Conservation (phyloP, 1,140 invertebrate species). For the Bombyx mandarina region DNA sequence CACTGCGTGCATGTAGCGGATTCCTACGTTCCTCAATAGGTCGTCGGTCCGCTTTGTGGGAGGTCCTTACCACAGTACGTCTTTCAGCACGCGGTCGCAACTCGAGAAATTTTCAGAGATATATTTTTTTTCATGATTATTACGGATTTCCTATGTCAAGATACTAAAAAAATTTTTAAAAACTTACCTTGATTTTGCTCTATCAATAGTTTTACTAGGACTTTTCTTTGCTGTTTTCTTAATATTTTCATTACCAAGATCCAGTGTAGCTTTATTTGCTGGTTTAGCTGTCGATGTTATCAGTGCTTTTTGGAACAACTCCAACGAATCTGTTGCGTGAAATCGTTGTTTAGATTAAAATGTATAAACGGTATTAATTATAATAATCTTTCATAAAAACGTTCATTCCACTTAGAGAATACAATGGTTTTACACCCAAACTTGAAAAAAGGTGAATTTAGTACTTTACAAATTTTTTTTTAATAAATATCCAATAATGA, state of each 20-base stretch:
- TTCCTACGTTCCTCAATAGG: too few species aligned
- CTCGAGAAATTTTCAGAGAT: too few species aligned
- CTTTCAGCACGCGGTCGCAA: too few species aligned
- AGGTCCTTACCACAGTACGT: too few species aligned
- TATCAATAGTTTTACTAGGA: slow-evolving; percentile 46
- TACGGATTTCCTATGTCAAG: too few species aligned
- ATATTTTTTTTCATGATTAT: too few species aligned
- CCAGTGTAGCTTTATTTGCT: slow-evolving; percentile 13
- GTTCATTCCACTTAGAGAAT: not conserved
- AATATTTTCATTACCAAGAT: slow-evolving; percentile 21
- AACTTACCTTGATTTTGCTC: slow-evolving; percentile 60
- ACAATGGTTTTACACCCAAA: not conserved
- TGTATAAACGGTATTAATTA: not conserved
- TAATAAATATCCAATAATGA: too few species aligned
- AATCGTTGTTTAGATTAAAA: not conserved
- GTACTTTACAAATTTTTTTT: too few species aligned
- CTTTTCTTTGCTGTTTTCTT: slow-evolving; percentile 42
- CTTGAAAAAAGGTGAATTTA: too few species aligned
- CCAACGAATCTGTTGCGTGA: slow-evolving; percentile 60
- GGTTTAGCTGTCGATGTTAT: slow-evolving; percentile 47
- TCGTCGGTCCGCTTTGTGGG: too few species aligned
- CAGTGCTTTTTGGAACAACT: slow-evolving; percentile 66
- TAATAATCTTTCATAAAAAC: not conserved
- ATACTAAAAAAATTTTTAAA: not conserved
- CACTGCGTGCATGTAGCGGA: too few species aligned